Percentiles rank a stretch among this genome's conserved stretches.
These are phyloP conservation scores for Lamellibrachia luymesi DNA, from an alignment of 1,140 invertebrate genomes.

Conservation along the genomic window DNA sequence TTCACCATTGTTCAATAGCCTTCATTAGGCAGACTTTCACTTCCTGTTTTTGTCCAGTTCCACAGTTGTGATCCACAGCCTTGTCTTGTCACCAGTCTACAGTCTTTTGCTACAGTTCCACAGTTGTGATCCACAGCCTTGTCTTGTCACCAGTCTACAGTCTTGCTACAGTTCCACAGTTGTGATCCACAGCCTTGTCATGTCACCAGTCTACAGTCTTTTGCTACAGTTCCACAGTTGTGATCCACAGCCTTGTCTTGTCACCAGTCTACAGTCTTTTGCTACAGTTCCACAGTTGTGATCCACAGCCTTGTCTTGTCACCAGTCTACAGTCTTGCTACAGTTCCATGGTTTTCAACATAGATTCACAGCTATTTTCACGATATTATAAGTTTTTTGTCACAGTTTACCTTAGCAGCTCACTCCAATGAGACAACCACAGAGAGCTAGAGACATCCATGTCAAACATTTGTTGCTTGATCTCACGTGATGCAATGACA, in stretches of 20 bases:
- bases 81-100: background rate
- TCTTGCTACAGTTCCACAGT: background rate
- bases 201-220: background rate
- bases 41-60: background rate
- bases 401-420: too few species aligned
- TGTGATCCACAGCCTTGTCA: background rate
- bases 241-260: background rate
- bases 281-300: background rate
- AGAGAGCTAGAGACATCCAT: too few species aligned
- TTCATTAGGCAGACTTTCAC: background rate
- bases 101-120: background rate
- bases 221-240: too few species aligned
- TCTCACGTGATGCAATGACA: too few species aligned
- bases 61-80: background rate
- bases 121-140: background rate
- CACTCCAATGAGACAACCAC: too few species aligned
- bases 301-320: background rate
- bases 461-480: too few species aligned
- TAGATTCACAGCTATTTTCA: too few species aligned
- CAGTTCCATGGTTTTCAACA: background rate
- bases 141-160: background rate
- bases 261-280: background rate
- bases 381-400: too few species aligned
- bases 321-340: background rate
- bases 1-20: background rate